Evolutionary conservation across 2,113 vertebrate species (phyloP).

Genomic region (Dendrocopos noguchii): DNA sequence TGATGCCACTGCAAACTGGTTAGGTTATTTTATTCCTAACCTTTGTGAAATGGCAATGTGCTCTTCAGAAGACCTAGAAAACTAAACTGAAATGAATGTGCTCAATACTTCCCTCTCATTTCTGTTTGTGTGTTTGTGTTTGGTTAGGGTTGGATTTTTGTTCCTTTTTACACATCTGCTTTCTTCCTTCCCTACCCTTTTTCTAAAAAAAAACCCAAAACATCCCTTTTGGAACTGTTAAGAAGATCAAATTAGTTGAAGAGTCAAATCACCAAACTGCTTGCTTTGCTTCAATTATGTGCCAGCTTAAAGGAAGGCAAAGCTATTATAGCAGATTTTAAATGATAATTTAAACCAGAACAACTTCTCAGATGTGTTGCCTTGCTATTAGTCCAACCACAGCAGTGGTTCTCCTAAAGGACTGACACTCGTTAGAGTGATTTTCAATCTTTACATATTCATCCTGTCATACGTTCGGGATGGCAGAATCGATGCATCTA

Average conservation of each 20-base stretch:
- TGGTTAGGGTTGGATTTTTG: background rate
- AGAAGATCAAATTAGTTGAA: background rate
- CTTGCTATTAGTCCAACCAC: background rate
- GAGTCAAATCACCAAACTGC: background rate
- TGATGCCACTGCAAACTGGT: conserved; percentile 60
- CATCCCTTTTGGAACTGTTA: background rate
- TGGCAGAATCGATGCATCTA: background rate
- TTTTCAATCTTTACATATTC: background rate
- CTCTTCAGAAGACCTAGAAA: conserved; percentile 70
- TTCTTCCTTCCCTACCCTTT: background rate
- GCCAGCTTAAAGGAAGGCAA: background rate
- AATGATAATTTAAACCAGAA: background rate
- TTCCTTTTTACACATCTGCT: background rate
- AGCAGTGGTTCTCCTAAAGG: background rate
- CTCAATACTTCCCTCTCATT: background rate
- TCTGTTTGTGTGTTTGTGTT: background rate
- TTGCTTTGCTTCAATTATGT: background rate
- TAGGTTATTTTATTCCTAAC: conserved; percentile 72
- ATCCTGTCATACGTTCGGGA: background rate
- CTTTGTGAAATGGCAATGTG: conserved; percentile 68
- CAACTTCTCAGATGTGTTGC: background rate
- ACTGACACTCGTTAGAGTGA: background rate
- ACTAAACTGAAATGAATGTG: conserved; percentile 47
- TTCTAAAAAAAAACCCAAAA: background rate
- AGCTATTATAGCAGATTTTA: background rate